Base-by-base conservation (phyloP, 2,113 vertebrate genomes). In the Pollimyrus isidori region DNA sequence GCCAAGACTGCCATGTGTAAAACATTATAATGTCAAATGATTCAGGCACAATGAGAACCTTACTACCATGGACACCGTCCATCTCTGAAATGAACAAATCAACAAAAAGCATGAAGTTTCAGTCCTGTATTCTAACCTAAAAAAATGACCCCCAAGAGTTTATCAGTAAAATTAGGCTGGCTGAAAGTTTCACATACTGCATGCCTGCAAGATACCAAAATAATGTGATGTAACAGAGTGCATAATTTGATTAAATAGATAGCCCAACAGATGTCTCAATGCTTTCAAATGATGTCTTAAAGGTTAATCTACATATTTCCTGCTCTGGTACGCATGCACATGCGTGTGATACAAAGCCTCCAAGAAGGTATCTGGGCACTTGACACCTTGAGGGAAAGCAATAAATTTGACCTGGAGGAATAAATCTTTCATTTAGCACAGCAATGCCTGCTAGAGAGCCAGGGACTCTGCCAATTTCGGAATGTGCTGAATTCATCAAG, bases 401-500 rank as follows among this genome's bases (percentile, higher is more conserved):
- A 88, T 89, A 30, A 23, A 48, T 58, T 6, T 88, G 52, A 73
- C 90, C n/a, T 89, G 50, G 7, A 80, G 35, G 26, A 90, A 26
- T 73, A 21, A 35, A 46, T 89, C 50, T 83, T 86, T 56, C 89
- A 62, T n/a, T 30, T 1, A 10, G 53, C 10, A 19, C 39, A 65
- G 53, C 56, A 76, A 80, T 50, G 26, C 11, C 53, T 46, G 46
- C n/a, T 50, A 9, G 48, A 84, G 49, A 30, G 62, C 50, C 21
- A 45, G 56, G 90, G 87, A 50, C 80, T n/a, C 73, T 69, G 62
- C 50, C 87, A 91, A 85, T 88, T 90, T 88, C 87, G 91, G 53
- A 88, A 21, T 87, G 10, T 58, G 86, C 89, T 82, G 35, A 86
- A 90, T 92, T 73, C 46, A 91, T 93, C 88, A 84, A 90, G 89